A percentile compares a stretch with the other conserved stretches of the same genome.
phyloP scores from a whole-genome alignment of 30 jellyfish, hydroid and myxozoan genomes.

The Cassiopea xamachana region DNA sequence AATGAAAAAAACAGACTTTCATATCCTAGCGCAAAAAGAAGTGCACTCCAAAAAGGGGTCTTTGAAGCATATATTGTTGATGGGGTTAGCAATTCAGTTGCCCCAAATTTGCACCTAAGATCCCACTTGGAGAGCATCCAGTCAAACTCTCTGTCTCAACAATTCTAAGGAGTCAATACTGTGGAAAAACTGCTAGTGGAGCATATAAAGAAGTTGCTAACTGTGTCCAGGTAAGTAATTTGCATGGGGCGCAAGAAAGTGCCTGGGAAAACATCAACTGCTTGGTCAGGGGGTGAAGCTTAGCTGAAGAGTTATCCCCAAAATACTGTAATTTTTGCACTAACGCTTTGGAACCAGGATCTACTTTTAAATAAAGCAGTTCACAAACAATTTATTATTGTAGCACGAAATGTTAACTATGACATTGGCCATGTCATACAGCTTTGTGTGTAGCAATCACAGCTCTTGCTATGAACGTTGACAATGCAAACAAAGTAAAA shows the following conservation, averaged over 20 bases:
- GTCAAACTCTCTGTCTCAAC: constrained; percentile 7
- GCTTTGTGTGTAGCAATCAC: constrained; percentile 55
- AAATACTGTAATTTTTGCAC: constrained; percentile 28
- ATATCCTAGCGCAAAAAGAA: neutral
- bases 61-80: constrained; percentile 60
- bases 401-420: constrained; percentile 48
- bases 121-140: constrained; percentile 53
- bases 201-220: constrained; percentile 33
- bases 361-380: constrained; percentile 27
- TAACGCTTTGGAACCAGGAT: constrained; percentile 49
- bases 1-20: neutral
- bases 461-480: constrained; percentile 28
- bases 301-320: constrained; percentile 38
- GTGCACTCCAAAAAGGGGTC: neutral
- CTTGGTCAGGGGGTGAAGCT: constrained; percentile 38
- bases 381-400: constrained; percentile 57
- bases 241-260: neutral
- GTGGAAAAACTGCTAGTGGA: constrained; percentile 52
- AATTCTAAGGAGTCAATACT: constrained; percentile 42
- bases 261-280: constrained; percentile 69
- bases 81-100: constrained; percentile 58
- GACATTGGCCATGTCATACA: constrained; percentile 66
- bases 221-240: constrained; percentile 34
- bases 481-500: constrained; percentile 6
- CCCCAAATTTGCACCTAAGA: constrained; percentile 54